Conservation (phyloP, 2,113 vertebrate genomes). For the Centropristis striata region DNA sequence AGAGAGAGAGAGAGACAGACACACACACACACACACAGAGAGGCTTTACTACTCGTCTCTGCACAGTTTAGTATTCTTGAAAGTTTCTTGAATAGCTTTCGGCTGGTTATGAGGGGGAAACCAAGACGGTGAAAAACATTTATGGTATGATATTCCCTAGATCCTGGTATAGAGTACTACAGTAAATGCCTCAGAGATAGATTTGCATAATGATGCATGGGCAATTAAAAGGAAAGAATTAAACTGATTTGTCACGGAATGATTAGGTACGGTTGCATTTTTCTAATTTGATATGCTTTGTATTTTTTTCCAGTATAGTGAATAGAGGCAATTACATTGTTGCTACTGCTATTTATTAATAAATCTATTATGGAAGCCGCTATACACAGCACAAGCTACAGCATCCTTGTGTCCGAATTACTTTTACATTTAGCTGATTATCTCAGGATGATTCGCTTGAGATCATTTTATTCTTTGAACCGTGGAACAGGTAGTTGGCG, state of each 20-base stretch:
- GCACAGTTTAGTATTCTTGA: neutral
- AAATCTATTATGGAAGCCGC: neutral
- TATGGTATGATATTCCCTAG: constrained; percentile 1
- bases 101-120: constrained; percentile 17
- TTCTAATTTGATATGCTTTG: constrained; percentile 44
- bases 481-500: constrained; percentile 28
- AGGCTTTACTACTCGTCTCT: neutral
- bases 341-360: constrained; percentile 29
- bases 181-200: constrained; percentile 10
- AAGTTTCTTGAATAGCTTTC: constrained; percentile 24
- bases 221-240: constrained; percentile 62
- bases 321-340: constrained; percentile 39
- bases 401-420: neutral
- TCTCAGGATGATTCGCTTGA: neutral
- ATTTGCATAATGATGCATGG: constrained; percentile 50
- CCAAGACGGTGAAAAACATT: constrained; percentile 2
- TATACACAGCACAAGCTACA: neutral
- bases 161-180: constrained; percentile 16
- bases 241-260: constrained; percentile 60
- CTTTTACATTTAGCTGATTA: constrained; percentile 32
- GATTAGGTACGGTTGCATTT: constrained; percentile 37
- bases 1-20: neutral
- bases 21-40: too few species aligned
- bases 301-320: constrained; percentile 23
- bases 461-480: constrained; percentile 36